A percentile compares a stretch with the other conserved stretches of the same genome.
These are phyloP conservation scores for Drosophila helvetica DNA, from an alignment of 2,888 invertebrate genomes.

Conservation along the genomic window DNA sequence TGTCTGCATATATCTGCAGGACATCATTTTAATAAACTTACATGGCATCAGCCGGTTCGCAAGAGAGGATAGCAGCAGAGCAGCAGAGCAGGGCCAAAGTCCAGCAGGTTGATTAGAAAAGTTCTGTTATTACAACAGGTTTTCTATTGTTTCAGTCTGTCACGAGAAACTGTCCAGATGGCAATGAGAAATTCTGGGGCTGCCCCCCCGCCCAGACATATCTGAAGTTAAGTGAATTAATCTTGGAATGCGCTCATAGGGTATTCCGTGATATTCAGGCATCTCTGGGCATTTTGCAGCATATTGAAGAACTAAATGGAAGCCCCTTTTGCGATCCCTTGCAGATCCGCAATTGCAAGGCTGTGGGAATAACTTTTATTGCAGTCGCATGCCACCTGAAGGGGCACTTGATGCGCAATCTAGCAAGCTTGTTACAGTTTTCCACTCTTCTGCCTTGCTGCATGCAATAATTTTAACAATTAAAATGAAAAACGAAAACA, in stretches of 20 bases:
- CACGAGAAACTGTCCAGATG: background rate
- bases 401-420: constrained; percentile 47
- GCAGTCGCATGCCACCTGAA: constrained; percentile 6
- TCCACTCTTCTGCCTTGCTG: constrained; percentile 21
- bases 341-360: no score
- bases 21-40: constrained; percentile 73
- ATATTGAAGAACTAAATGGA: no score
- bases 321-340: background rate
- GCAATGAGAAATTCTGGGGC: no score
- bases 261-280: no score
- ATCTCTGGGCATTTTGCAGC: no score
- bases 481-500: constrained; percentile 51
- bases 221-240: background rate
- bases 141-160: constrained; percentile 48
- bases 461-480: constrained; percentile 66
- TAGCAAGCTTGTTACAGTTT: constrained; percentile 48
- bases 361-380: background rate
- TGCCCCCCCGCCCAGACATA: no score
- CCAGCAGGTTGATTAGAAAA: constrained; percentile 62
- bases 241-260: no score
- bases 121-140: constrained; percentile 61
- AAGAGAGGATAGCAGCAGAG: no score
- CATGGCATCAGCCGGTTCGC: constrained; percentile 31
- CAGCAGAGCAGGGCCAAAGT: background rate
- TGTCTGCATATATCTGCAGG: constrained; percentile 65